A percentile compares a stretch with the other conserved stretches of the same genome.
phyloP scores from a whole-genome alignment of 2,888 invertebrate genomes.

The Dysmachus trigonus region DNA sequence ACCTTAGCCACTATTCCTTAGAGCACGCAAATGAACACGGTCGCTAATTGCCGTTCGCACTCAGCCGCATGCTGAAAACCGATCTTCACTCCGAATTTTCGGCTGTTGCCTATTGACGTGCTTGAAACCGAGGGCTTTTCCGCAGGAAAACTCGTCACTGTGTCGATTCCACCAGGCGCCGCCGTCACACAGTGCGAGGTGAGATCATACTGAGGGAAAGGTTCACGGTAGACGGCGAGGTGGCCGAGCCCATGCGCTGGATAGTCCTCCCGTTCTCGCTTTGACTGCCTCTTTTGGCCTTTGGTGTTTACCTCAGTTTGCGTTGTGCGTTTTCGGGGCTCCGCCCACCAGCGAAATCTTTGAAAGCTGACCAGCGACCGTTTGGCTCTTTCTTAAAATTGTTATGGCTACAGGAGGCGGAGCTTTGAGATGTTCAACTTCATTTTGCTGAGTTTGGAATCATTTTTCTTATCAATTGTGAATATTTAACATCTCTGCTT shows the following conservation, averaged over 20 bases:
- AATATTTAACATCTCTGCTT: background rate
- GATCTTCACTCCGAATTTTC: background rate
- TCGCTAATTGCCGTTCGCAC: background rate
- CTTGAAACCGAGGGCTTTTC: background rate
- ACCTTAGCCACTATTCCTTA: background rate
- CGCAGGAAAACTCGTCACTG: background rate
- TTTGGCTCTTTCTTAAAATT: background rate
- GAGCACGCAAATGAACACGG: background rate
- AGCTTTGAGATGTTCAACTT: background rate
- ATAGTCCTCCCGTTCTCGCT: background rate
- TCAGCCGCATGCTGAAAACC: background rate
- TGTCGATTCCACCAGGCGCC: background rate
- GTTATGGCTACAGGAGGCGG: background rate
- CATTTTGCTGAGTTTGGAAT: background rate
- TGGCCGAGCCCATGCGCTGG: background rate
- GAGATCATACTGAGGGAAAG: slow-evolving; percentile 7
- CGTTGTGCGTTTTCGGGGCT: background rate
- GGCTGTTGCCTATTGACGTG: background rate
- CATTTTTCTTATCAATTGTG: background rate
- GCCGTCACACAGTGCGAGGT: slow-evolving; percentile 26
- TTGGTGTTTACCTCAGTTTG: background rate
- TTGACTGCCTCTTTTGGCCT: background rate
- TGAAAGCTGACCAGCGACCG: background rate
- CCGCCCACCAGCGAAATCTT: background rate
- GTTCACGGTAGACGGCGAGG: background rate